A percentile compares a stretch with the other conserved stretches of the same genome.
Evolutionary conservation across 2,888 invertebrate species (phyloP).

Genomic region (Reticulitermes lucifugus): DNA sequence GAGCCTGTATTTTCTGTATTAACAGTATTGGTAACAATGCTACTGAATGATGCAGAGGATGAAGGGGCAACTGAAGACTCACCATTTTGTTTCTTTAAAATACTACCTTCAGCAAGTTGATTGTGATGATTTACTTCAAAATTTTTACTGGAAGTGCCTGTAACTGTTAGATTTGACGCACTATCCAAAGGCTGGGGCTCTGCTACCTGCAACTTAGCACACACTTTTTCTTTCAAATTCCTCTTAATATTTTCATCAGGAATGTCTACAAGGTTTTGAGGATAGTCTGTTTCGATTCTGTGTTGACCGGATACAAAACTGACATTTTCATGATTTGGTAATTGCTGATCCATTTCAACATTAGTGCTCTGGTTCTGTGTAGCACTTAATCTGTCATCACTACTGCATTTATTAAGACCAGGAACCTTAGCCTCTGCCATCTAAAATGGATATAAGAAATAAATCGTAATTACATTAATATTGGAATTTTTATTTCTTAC

Average conservation of each 20-base stretch:
- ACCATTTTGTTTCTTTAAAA: not conserved
- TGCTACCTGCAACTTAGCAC: not conserved
- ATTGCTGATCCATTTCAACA: not conserved
- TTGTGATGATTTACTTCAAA: not conserved
- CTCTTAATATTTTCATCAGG: not conserved
- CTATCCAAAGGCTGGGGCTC: not conserved
- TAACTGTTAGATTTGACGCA: not conserved
- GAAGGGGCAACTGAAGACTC: not conserved
- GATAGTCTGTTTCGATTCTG: not conserved
- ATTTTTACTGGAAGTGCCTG: not conserved
- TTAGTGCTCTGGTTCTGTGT: not conserved
- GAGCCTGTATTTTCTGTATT: not conserved
- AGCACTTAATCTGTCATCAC: not conserved
- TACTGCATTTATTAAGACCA: not conserved
- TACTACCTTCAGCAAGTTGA: not conserved
- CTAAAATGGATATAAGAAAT: not conserved
- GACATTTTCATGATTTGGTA: not conserved
- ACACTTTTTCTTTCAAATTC: conserved; percentile 6
- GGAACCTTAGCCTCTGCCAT: not conserved
- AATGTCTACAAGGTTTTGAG: not conserved
- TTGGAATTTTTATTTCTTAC: no score
- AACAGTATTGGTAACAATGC: not conserved
- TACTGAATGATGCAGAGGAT: not conserved
- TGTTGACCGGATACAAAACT: not conserved
- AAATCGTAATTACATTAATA: no score